These are phyloP conservation scores for Sinopyrophorus schimmeli DNA, from an alignment of 2,888 invertebrate species.

Conservation along the genomic window DNA sequence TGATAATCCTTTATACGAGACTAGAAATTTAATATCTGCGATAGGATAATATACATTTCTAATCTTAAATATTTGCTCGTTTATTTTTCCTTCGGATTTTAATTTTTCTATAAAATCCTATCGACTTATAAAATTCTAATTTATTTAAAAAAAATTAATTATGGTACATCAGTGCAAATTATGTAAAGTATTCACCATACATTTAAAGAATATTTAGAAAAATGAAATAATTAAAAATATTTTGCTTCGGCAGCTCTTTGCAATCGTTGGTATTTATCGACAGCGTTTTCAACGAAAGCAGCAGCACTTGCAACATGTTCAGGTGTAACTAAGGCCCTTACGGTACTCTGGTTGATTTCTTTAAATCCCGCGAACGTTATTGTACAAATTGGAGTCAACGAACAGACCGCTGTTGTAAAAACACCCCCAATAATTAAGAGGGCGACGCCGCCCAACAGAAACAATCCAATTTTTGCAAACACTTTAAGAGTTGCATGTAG, in stretches of 20 bases:
- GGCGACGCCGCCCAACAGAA: slow-evolving; percentile 53
- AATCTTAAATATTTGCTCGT: too few species aligned
- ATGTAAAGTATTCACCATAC: too few species aligned
- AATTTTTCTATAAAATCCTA: too few species aligned
- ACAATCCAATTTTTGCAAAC: slow-evolving; percentile 55
- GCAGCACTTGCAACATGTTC: slow-evolving; percentile 64
- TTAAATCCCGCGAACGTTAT: slow-evolving; percentile 58
- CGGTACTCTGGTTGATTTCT: slow-evolving; percentile 55
- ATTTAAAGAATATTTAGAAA: too few species aligned
- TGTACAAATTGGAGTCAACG: slow-evolving; percentile 65
- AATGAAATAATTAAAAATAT: not conserved
- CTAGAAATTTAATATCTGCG: too few species aligned
- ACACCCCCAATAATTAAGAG: slow-evolving; percentile 60
- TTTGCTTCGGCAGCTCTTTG: slow-evolving; percentile 40
- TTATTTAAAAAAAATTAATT: too few species aligned
- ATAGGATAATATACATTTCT: too few species aligned
- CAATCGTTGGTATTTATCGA: slow-evolving; percentile 61
- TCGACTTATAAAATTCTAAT: too few species aligned
- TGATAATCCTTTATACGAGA: too few species aligned
- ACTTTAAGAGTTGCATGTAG: slow-evolving; percentile 44
- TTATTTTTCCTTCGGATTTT: too few species aligned
- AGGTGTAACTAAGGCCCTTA: slow-evolving; percentile 62
- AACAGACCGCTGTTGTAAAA: slow-evolving; percentile 63
- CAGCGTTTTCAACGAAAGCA: slow-evolving; percentile 63
- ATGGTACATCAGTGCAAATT: too few species aligned